Percentiles rank a stretch among this genome's conserved stretches.
phyloP scores from a whole-genome alignment of 2,888 invertebrate genomes.

The Shargacucullia verbasci region DNA sequence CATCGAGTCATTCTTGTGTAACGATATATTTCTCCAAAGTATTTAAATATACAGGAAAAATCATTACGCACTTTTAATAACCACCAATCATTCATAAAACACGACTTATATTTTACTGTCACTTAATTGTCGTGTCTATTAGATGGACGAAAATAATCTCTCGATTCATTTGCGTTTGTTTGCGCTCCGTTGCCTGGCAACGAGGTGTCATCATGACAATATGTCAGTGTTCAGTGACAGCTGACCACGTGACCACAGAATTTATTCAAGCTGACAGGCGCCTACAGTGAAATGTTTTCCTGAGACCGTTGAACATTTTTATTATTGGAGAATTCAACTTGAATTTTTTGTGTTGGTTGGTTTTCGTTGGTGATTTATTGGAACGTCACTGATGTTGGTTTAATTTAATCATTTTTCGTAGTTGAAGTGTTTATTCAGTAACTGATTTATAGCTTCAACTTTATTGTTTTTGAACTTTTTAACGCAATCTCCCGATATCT shows the following conservation, averaged over 20 bases:
- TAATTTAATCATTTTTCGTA: slow-evolving; percentile 47
- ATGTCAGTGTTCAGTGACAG: slow-evolving; percentile 56
- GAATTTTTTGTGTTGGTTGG: slow-evolving; percentile 36
- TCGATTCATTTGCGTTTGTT: slow-evolving; percentile 62
- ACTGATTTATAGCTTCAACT: slow-evolving; percentile 41
- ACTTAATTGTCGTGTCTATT: slow-evolving; percentile 45
- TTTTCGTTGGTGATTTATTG: slow-evolving; percentile 45
- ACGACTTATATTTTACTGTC: slow-evolving; percentile 50
- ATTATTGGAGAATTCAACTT: slow-evolving; percentile 23
- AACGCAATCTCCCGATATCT: background rate
- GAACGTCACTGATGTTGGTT: slow-evolving; percentile 36
- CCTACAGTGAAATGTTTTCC: slow-evolving; percentile 62
- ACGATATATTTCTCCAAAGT: slow-evolving; percentile 8
- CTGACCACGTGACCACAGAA: slow-evolving; percentile 54
- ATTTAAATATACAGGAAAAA: slow-evolving; percentile 21
- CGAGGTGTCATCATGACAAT: slow-evolving; percentile 60
- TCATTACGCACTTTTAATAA: slow-evolving; percentile 32
- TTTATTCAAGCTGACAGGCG: slow-evolving; percentile 64
- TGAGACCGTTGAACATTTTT: slow-evolving; percentile 28
- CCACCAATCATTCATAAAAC: slow-evolving; percentile 48
- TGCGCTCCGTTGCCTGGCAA: slow-evolving; percentile 60
- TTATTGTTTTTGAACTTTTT: slow-evolving; percentile 19
- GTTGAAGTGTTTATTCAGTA: slow-evolving; percentile 43
- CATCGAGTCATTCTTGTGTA: background rate
- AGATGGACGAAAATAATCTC: slow-evolving; percentile 55